A percentile compares a stretch with the other conserved stretches of the same genome.
Conservation (phyloP, 2,888 invertebrate species). For the Nemurella pictetii region DNA sequence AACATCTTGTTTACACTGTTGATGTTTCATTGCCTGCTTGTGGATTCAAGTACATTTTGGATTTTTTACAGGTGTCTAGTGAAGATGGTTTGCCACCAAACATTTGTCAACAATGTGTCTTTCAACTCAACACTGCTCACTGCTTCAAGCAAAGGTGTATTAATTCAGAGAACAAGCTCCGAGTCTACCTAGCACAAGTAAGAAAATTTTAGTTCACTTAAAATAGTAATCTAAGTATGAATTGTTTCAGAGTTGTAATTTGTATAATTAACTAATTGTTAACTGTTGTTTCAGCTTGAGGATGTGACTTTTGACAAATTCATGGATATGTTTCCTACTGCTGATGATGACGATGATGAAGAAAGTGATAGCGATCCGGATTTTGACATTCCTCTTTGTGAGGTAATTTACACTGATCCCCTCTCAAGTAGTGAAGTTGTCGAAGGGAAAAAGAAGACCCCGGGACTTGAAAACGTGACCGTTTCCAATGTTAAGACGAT, state of each 20-base stretch:
- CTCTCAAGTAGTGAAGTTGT: neutral
- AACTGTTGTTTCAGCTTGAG: neutral
- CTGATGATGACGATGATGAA: neutral
- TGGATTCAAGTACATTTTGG: neutral
- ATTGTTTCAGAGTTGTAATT: neutral
- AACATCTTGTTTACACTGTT: neutral
- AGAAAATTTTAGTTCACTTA: neutral
- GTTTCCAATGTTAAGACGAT: neutral
- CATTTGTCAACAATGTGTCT: conserved; percentile 27
- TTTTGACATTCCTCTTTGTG: conserved; percentile 19
- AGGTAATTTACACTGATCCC: conserved; percentile 21
- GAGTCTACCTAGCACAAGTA: conserved; percentile 13
- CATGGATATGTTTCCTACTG: conserved; percentile 7
- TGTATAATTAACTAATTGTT: too few relatives aligned
- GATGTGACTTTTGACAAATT: neutral
- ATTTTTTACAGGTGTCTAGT: neutral
- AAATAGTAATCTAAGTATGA: neutral
- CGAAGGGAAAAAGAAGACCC: neutral
- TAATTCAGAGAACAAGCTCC: neutral
- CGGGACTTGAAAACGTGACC: neutral
- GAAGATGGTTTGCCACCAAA: conserved; percentile 19
- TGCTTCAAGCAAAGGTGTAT: conserved; percentile 22
- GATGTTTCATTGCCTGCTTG: neutral
- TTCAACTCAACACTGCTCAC: conserved; percentile 27
- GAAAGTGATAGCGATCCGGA: conserved; percentile 24